Evolutionary conservation across 2,797 vertebrate genomes (phyloP).

Genomic region (Amniataba percoides): DNA sequence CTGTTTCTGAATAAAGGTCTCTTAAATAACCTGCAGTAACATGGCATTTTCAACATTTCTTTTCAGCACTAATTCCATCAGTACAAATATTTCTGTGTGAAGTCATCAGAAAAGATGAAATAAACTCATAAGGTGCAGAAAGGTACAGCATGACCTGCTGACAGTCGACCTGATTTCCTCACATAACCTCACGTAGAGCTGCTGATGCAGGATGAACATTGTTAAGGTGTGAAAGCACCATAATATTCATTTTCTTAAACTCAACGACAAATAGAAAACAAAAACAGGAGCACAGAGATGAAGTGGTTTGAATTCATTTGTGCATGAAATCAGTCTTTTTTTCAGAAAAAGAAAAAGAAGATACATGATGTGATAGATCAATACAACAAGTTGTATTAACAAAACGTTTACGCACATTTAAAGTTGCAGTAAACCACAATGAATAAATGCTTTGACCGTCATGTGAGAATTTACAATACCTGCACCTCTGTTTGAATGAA

Average conservation of each 20-base stretch:
- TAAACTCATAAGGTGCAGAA: constrained; percentile 14
- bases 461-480: background rate
- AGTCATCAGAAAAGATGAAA: constrained; percentile 26
- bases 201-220: background rate
- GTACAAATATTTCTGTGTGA: background rate
- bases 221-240: background rate
- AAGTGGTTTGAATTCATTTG: background rate
- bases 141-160: background rate
- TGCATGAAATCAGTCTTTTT: constrained; percentile 1
- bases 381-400: background rate
- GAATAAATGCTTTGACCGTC: background rate
- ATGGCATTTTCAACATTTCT: background rate
- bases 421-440: background rate
- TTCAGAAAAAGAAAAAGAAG: background rate
- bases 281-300: too few species aligned
- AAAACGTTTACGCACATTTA: background rate
- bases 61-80: background rate
- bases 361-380: background rate
- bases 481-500: constrained; percentile 6
- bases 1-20: background rate
- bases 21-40: background rate
- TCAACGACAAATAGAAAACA: background rate
- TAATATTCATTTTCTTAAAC: background rate
- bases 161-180: constrained; percentile 18
- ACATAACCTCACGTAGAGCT: background rate